Base-by-base conservation (phyloP, 2,113 vertebrate species). In the Neotragus moschatus region DNA sequence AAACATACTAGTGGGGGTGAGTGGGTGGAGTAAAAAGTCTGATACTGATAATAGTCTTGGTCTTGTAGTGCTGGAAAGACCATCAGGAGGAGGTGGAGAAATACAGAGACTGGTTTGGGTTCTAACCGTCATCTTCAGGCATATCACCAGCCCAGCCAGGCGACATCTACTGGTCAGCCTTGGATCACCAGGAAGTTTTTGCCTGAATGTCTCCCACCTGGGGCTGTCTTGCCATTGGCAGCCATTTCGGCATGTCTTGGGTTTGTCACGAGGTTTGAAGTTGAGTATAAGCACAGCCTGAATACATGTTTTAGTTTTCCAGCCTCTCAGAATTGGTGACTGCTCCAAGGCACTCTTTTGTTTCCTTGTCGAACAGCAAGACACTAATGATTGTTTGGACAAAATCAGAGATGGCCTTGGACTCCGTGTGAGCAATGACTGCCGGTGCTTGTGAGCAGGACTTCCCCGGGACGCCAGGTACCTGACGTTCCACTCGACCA, bases 101-200 rank as follows among this genome's bases (percentile, higher is more conserved):
- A 2, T 3, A 5, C 6, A 9, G 19, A 84, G 17, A 33, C n/a
- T 36, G 12, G 39, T 36, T 60, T 88, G 61, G 56, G 39, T 55
- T 88, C 63, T 25, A 28, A 49, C 15, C 3, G 16, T 4, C 30
- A 2, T 33, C 70, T 12, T 56, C 53, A 70, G 43, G 43, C 60
- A 11, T 51, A 7, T 53, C 23, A n/a, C 73, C 45, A 28, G 5
- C 19, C 49, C 45, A 1, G 12, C 56, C 86, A 39, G 55, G 30
- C 56, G 55, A 82, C 93, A 63, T 66, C 93, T 90, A 81, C 81
- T 94, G 93, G 73, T 58, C 86, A 93, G 3, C 16, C 15, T 63
- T 80, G 47, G 39, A 66, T 97, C 66, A 89, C 14, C 55, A 47
- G 26, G 58, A 63, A 84, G 36, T 45, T 94, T 90, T 88, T 28